Base-by-base conservation (phyloP, 2,888 invertebrate genomes). In the Acanthosepion esculentum region DNA sequence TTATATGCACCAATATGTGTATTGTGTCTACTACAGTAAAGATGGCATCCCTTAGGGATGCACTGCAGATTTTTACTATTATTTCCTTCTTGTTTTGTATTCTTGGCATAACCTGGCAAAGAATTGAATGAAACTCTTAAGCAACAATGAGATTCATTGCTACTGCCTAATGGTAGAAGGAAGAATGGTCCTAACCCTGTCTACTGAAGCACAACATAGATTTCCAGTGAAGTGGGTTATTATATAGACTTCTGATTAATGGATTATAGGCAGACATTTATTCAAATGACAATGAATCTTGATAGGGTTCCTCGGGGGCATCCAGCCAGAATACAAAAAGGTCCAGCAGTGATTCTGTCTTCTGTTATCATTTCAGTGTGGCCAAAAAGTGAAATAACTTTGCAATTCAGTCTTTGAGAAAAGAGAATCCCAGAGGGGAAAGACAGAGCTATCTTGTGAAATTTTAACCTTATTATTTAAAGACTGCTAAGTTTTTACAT, bases 161-260 rank as follows among this genome's bases (percentile, higher is more conserved):
- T 78, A n/a, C 78, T 78, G 78, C n/a, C 78, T 59, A 59, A 20
- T 59, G 20, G 59, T 59, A 59, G 23, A 59, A 59, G 59, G 20
- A 23, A 6, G 20, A 78, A 78, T 78, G n/a, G n/a, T 10, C 78
- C n/a, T 78, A 78, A 6, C 29, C 29, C 10, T 78, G 29, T 78
- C 29, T 10, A 78, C 12, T 33, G n/a, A n/a, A 6, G 78, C 78
- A 78, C 0, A 15, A 33, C 8, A 18, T 78, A 33, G 78, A 78
- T 78, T 78, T 33, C 78, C 78, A 78, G 78, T 78, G 78, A 78
- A 78, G 78, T 78, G 18, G 33, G 78, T 78, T 78, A 78, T 33
- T 78, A 78, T 78, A 78, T n/a, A 78, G n/a, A 78, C 78, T n/a
- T 78, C 78, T 78, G n/a, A 78, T n/a, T n/a, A 78, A 78, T 78